A percentile compares a stretch with the other conserved stretches of the same genome.
These are phyloP conservation scores for Sesia bembeciformis DNA, from an alignment of 2,888 invertebrate species.

Conservation along the genomic window DNA sequence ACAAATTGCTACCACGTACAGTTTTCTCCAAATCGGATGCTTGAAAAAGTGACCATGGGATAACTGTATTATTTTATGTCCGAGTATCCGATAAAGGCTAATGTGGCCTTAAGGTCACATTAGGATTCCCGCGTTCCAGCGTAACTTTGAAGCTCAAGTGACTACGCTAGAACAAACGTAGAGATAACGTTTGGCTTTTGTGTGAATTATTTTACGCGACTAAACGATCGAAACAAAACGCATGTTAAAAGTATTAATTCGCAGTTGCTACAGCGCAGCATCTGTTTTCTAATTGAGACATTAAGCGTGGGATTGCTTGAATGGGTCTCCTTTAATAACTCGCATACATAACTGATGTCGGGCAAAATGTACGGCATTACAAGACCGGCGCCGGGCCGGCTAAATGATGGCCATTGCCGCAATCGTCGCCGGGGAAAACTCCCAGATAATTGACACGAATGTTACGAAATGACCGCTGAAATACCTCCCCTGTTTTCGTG, in stretches of 20 bases:
- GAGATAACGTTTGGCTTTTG: not conserved
- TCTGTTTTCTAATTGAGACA: constrained; percentile 68
- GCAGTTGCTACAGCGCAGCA: constrained; percentile 36
- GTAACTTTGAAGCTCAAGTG: too few species aligned
- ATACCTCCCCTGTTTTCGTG: constrained; percentile 28
- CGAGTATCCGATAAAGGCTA: not conserved
- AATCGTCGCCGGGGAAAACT: constrained; percentile 57
- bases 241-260: constrained; percentile 36
- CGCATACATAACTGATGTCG: constrained; percentile 55
- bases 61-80: constrained; percentile 26
- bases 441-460: constrained; percentile 64
- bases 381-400: constrained; percentile 32
- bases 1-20: constrained; percentile 63
- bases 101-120: too few species aligned
- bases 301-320: constrained; percentile 52
- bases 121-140: too few species aligned
- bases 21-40: constrained; percentile 48
- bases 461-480: constrained; percentile 39
- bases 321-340: constrained; percentile 58
- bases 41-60: constrained; percentile 52
- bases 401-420: constrained; percentile 58
- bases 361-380: constrained; percentile 40
- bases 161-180: not conserved
- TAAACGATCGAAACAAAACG: not conserved
- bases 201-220: not conserved